Percentiles rank a stretch among this genome's conserved stretches.
Conservation (phyloP, 2,888 invertebrate species). For the Platycheirus albimanus region DNA sequence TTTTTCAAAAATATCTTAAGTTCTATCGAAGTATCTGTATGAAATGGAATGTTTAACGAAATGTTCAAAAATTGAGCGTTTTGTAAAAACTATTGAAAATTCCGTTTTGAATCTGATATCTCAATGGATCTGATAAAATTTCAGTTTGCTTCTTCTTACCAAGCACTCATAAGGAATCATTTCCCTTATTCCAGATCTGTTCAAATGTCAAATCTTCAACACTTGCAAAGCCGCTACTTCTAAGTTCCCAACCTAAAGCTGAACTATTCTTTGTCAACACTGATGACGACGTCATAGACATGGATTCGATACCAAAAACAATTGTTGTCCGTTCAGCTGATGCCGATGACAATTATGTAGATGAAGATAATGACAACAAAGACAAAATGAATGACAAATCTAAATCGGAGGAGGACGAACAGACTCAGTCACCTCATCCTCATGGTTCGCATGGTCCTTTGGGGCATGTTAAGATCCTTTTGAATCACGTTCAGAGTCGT, state of each 20-base stretch:
- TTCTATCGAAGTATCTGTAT: no score
- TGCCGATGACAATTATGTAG: conserved; percentile 62
- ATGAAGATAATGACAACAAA: conserved; percentile 29
- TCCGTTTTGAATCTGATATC: background rate
- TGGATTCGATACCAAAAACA: conserved; percentile 13
- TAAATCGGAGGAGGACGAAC: conserved; percentile 48
- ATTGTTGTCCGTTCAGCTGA: conserved; percentile 59
- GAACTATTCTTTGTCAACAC: conserved; percentile 33
- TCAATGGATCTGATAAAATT: background rate
- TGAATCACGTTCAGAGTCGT: conserved; percentile 79
- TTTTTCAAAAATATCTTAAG: no score
- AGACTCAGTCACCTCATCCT: conserved; percentile 39
- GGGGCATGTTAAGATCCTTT: conserved; percentile 80
- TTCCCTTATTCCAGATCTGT: conserved; percentile 48
- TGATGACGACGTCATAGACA: conserved; percentile 34
- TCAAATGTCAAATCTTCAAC: conserved; percentile 61
- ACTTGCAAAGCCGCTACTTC: conserved; percentile 17
- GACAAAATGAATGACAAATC: conserved; percentile 44
- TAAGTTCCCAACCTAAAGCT: background rate
- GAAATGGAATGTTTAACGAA: no score
- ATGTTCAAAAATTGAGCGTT: no score
- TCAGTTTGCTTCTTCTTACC: background rate
- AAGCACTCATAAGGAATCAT: background rate
- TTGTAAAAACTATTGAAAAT: background rate
- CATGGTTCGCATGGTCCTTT: conserved; percentile 72